phyloP scores from a whole-genome alignment of 2,888 invertebrate species.

The Xestia xanthographa region DNA sequence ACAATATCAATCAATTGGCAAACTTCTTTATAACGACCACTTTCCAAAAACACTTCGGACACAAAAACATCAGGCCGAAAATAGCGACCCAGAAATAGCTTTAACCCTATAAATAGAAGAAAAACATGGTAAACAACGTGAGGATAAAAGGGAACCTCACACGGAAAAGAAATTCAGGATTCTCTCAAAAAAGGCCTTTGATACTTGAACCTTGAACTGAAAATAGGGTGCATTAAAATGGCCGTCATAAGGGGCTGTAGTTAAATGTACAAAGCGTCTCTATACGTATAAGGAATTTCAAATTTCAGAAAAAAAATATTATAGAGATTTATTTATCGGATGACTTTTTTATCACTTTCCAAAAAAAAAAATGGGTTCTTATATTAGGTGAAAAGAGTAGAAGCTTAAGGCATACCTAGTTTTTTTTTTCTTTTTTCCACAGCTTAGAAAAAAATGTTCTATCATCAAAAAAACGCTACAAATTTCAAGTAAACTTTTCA shows the following conservation, averaged over 20 bases:
- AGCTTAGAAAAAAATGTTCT: no score
- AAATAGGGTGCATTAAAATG: slow-evolving; percentile 12
- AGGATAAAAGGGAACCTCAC: slow-evolving; percentile 13
- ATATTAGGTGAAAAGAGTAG: no score
- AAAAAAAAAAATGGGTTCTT: no score
- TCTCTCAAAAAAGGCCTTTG: slow-evolving; percentile 36
- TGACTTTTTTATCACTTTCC: no score
- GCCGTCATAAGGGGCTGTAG: neutral
- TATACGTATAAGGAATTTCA: neutral
- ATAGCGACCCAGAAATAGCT: slow-evolving; percentile 32
- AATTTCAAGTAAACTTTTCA: no score
- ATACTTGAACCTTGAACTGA: slow-evolving; percentile 26
- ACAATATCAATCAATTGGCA: neutral
- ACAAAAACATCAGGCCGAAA: slow-evolving; percentile 13
- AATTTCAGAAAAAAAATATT: neutral
- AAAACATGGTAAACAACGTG: slow-evolving; percentile 21
- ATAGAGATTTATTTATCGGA: no score
- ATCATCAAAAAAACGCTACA: no score
- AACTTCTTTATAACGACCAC: neutral
- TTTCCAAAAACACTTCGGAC: slow-evolving; percentile 14
- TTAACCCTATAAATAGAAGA: slow-evolving; percentile 27
- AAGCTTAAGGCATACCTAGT: no score
- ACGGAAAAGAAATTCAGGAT: slow-evolving; percentile 8
- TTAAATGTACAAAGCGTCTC: neutral
- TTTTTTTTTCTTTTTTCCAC: no score